These are phyloP conservation scores for Petrophora chlorosata DNA, from an alignment of 2,888 invertebrate genomes.

Conservation along the genomic window DNA sequence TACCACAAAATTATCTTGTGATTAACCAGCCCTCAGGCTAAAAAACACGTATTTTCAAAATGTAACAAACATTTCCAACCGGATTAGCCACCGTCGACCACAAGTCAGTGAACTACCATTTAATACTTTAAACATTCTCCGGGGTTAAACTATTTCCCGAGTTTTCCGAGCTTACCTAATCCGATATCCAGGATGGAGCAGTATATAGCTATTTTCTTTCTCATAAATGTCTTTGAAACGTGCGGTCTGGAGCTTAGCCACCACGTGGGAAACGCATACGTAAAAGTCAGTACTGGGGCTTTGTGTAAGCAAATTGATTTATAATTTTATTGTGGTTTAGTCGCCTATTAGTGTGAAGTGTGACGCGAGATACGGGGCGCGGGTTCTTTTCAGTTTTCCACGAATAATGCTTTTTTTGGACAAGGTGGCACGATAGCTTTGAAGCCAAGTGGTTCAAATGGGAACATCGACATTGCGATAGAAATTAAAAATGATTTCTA, in stretches of 20 bases:
- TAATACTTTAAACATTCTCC: neutral
- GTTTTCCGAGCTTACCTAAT: conserved; percentile 9
- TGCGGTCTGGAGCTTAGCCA: conserved; percentile 3
- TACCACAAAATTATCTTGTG: too few relatives aligned
- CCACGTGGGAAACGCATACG: neutral
- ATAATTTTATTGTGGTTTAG: too few relatives aligned
- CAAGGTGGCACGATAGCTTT: too few relatives aligned
- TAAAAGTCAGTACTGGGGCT: neutral
- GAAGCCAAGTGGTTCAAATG: too few relatives aligned
- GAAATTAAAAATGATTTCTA: too few relatives aligned
- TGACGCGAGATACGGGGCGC: too few relatives aligned
- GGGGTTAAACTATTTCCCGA: conserved; percentile 2
- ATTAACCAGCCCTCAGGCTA: too few relatives aligned
- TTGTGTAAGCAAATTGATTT: neutral
- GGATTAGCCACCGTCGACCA: neutral
- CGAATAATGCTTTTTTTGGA: too few relatives aligned
- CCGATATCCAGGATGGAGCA: neutral
- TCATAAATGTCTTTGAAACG: conserved; percentile 8
- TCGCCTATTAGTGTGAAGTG: too few relatives aligned
- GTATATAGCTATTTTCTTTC: conserved; percentile 13
- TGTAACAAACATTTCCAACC: neutral
- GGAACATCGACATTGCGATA: too few relatives aligned
- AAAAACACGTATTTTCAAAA: neutral
- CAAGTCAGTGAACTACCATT: neutral
- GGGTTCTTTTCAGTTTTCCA: too few relatives aligned